Percentiles rank a stretch among this genome's conserved stretches.
Conservation (phyloP, 2,888 invertebrate species). For the Iphiclides podalirius region DNA sequence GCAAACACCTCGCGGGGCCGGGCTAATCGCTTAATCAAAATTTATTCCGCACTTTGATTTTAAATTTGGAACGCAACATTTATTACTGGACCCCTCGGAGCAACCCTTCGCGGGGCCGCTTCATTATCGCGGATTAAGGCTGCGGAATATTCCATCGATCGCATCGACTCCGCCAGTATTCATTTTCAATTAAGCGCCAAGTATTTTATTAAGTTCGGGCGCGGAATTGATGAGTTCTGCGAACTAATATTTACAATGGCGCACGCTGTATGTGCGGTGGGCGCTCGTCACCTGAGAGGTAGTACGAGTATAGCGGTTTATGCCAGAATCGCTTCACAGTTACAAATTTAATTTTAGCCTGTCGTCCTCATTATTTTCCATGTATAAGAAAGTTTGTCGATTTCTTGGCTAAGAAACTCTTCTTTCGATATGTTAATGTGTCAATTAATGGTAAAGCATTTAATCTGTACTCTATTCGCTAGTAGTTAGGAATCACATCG, state of each 20-base stretch:
- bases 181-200: slow-evolving; percentile 80
- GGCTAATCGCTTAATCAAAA: slow-evolving; percentile 80
- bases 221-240: slow-evolving; percentile 78
- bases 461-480: too few relatives aligned
- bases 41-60: slow-evolving; percentile 81
- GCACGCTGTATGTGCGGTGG: slow-evolving; percentile 55
- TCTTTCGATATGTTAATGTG: too few relatives aligned
- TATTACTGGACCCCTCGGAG: slow-evolving; percentile 73
- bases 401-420: too few relatives aligned
- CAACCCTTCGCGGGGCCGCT: slow-evolving; percentile 73
- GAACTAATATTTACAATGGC: slow-evolving; percentile 79
- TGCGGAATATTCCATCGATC: slow-evolving; percentile 79
- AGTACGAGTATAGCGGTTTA: slow-evolving; percentile 36
- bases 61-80: slow-evolving; percentile 79
- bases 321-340: not conserved
- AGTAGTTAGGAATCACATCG: too few relatives aligned
- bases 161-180: slow-evolving; percentile 69
- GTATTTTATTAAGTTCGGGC: slow-evolving; percentile 80
- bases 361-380: not conserved
- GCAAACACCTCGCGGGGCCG: slow-evolving; percentile 75
- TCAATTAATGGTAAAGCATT: too few relatives aligned
- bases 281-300: slow-evolving; percentile 45
- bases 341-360: not conserved
- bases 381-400: too few relatives aligned
- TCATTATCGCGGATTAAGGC: slow-evolving; percentile 80